Evolutionary conservation across 30 jellyfish, hydroid and myxozoan genomes (phyloP).

Genomic region (Nemopilema nomurai): DNA sequence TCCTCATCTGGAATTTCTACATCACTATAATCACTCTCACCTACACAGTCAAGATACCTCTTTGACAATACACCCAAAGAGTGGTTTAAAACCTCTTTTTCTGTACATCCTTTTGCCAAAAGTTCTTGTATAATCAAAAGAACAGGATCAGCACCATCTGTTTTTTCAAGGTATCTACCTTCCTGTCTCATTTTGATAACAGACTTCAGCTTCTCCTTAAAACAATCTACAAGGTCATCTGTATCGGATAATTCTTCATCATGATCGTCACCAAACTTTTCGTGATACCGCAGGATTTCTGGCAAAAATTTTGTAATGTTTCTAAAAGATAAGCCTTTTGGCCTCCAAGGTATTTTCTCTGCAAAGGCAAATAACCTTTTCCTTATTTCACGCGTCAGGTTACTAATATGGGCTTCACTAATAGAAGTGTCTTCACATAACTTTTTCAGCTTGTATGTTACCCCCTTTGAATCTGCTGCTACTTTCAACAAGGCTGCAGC

Average conservation of each 20-base stretch:
- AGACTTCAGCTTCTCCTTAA: constrained; percentile 14
- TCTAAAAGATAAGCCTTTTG: constrained; percentile 13
- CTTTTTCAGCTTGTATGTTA: neutral
- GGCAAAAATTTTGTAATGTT: constrained; percentile 31
- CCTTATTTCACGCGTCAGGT: neutral
- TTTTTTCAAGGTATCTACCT: neutral
- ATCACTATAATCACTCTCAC: constrained; percentile 19
- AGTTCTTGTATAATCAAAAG: constrained; percentile 23
- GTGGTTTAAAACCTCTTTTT: constrained; percentile 20
- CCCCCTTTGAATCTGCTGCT: constrained; percentile 18
- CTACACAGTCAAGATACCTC: constrained; percentile 32
- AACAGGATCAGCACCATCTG: constrained; percentile 5
- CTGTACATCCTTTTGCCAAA: constrained; percentile 49
- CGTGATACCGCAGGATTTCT: constrained; percentile 33
- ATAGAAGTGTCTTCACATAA: constrained; percentile 20
- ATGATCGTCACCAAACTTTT: constrained; percentile 22
- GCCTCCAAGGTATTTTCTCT: constrained; percentile 63
- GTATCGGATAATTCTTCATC: neutral
- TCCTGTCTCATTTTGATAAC: constrained; percentile 1
- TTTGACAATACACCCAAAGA: constrained; percentile 27
- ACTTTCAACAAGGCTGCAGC: constrained; percentile 35
- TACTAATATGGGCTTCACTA: neutral
- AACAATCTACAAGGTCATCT: neutral
- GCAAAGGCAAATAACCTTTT: constrained; percentile 12
- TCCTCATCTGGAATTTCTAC: constrained; percentile 60